A percentile compares a stretch with the other conserved stretches of the same genome.
phyloP scores from a whole-genome alignment of 2,113 vertebrate species.

The Carettochelys insculpta region DNA sequence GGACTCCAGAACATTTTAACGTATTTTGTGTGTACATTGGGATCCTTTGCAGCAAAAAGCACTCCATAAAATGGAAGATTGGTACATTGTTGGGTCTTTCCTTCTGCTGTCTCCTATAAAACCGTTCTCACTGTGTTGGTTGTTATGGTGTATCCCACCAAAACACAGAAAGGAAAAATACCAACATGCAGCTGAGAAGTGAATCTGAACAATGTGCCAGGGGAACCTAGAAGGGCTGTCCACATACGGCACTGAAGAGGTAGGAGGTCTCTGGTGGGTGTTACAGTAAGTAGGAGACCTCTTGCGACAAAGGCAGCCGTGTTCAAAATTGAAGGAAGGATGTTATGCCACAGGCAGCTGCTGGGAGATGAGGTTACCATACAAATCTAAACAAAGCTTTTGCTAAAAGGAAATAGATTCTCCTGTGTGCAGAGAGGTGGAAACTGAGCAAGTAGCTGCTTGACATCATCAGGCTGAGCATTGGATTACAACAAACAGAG shows the following conservation, averaged over 20 bases:
- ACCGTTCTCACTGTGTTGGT: accelerated
- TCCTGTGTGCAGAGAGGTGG: constrained; percentile 64
- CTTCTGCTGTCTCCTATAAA: accelerated
- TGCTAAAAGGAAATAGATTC: constrained; percentile 74
- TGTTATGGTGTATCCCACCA: neutral
- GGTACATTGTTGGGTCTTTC: neutral
- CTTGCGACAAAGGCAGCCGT: constrained; percentile 25
- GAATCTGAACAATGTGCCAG: accelerated
- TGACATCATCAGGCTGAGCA: constrained; percentile 81
- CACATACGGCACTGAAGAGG: neutral
- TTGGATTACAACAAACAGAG: constrained; percentile 79
- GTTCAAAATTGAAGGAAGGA: constrained; percentile 68
- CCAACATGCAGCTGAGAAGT: accelerated
- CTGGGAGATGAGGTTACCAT: constrained; percentile 66
- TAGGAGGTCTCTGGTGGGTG: neutral
- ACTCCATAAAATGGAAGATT: neutral
- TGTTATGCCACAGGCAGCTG: constrained; percentile 60
- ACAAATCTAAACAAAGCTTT: constrained; percentile 59
- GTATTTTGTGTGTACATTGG: accelerated
- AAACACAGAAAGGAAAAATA: accelerated
- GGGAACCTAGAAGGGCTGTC: neutral
- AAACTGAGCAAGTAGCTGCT: constrained; percentile 69
- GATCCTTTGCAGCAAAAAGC: neutral
- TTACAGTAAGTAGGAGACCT: constrained; percentile 38
- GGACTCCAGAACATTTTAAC: neutral